Evolutionary conservation across 2,797 vertebrate species (phyloP).

Genomic region (Catharus ustulatus): DNA sequence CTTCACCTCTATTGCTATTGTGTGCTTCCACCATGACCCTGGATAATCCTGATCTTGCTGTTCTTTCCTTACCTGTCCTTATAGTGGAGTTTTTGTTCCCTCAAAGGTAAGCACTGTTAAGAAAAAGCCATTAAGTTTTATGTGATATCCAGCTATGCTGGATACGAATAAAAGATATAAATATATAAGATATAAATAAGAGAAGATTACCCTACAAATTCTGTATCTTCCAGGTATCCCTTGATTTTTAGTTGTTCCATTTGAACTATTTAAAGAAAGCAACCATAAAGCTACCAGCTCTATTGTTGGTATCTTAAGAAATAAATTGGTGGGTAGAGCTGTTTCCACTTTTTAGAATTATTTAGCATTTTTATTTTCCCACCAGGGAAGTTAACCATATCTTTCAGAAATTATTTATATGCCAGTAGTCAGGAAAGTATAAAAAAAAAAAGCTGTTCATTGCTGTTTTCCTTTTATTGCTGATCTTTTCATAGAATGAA

Average conservation of each 20-base stretch:
- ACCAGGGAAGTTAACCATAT: constrained; percentile 43
- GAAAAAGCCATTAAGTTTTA: not conserved
- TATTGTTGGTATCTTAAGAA: constrained; percentile 57
- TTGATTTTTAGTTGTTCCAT: not conserved
- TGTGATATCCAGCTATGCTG: not conserved
- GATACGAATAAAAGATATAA: not conserved
- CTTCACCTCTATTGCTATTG: not conserved
- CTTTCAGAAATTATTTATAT: constrained; percentile 70
- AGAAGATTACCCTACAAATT: not conserved
- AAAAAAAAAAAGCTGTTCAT: constrained; percentile 34
- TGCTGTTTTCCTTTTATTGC: constrained; percentile 47
- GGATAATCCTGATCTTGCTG: not conserved
- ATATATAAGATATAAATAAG: not conserved
- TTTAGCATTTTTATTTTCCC: constrained; percentile 74
- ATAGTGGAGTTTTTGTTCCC: not conserved
- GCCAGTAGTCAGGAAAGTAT: constrained; percentile 48
- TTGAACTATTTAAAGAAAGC: constrained; percentile 64
- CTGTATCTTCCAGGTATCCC: not conserved
- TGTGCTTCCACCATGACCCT: not conserved
- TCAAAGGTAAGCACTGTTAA: constrained; percentile 2
- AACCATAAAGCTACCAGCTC: constrained; percentile 32
- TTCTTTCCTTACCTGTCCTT: constrained; percentile 13
- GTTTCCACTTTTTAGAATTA: constrained; percentile 56
- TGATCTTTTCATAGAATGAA: constrained; percentile 47
- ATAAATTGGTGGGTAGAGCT: constrained; percentile 42